Evolutionary conservation across 1,140 invertebrate species (phyloP), one percentile per base, ranked within the genome.

Genomic region (Archivesica marissinica): DNA sequence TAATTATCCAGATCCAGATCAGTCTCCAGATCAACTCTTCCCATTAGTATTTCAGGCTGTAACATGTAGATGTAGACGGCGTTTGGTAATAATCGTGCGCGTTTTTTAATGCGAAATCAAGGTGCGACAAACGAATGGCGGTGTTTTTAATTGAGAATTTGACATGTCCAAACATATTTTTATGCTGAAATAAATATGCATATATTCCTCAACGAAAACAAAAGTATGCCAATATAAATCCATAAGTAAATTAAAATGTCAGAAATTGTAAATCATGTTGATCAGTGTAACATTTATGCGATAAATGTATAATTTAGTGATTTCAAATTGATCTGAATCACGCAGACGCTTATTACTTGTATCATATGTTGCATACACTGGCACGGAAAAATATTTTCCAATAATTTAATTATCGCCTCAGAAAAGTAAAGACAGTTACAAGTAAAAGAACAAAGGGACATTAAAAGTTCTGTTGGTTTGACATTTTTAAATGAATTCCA

Each of bases 101-200:
- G n/a, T n/a, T n/a, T n/a, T 50, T 50, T 20, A 50, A 11, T 50
- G 44, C 20, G 20, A 23, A 30, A 72, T 72, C 68, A 72, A 30
- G 39, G 68, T 72, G 38, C 9, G 3, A 47, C 33, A 72, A 47
- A 72, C 68, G 68, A 50, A 72, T 72, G 68, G 68, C 68, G 68
- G 41, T 72, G 68, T 28, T 72, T 72, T 72, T 72, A 17, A 72
- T 72, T 72, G 25, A 52, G 3, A 44, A 72, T 30, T 52, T 11
- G 23, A 72, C 68, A 72, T 33, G 68, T 72, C 41, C 44, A 72
- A 50, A 72, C 68, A 72, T 28, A 72, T 72, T 72, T 30, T 11
- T 6, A 50, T 0, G 15, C 15, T 3, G 1, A 33, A 72, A 52
- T 72, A 30, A 1, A 47, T 1, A 15, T 6, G 11, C 33, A 30